These are phyloP conservation scores for Psephotus haematonotus DNA, from an alignment of 2,113 vertebrate species.

Conservation along the genomic window DNA sequence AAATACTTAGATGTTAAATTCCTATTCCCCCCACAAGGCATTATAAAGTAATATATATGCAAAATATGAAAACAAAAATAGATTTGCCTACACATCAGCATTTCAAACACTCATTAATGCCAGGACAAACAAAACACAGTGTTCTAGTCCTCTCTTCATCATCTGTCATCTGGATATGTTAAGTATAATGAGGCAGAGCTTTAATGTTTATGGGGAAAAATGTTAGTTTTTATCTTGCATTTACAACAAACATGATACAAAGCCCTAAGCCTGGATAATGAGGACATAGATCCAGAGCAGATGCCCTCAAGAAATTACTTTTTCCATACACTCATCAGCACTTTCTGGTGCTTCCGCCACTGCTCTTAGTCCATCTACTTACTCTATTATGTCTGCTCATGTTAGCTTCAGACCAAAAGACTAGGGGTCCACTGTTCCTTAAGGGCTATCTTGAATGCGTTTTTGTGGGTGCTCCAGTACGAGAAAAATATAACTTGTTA, in stretches of 20 bases:
- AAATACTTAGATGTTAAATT: constrained; percentile 50
- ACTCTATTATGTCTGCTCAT: background rate
- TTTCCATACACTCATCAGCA: background rate
- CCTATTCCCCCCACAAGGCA: constrained; percentile 35
- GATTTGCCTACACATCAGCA: constrained; percentile 56
- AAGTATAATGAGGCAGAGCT: constrained; percentile 50
- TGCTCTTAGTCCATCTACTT: background rate
- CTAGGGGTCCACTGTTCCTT: background rate
- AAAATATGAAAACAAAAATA: constrained; percentile 64
- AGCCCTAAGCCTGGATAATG: background rate
- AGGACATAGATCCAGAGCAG: background rate
- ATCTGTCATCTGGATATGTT: constrained; percentile 35
- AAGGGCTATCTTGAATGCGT: background rate
- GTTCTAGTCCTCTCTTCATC: constrained; percentile 39
- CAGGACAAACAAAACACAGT: constrained; percentile 33
- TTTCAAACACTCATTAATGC: constrained; percentile 23
- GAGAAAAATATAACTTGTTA: background rate
- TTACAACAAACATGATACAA: background rate
- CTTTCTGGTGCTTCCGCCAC: background rate
- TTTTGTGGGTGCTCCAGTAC: background rate
- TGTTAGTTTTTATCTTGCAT: background rate
- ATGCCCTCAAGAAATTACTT: background rate
- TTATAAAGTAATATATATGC: constrained; percentile 63
- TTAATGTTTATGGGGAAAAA: background rate
- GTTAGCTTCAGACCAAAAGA: background rate